Base-by-base conservation (phyloP, 1,140 invertebrate genomes). In the Drosophila nannoptera region DNA sequence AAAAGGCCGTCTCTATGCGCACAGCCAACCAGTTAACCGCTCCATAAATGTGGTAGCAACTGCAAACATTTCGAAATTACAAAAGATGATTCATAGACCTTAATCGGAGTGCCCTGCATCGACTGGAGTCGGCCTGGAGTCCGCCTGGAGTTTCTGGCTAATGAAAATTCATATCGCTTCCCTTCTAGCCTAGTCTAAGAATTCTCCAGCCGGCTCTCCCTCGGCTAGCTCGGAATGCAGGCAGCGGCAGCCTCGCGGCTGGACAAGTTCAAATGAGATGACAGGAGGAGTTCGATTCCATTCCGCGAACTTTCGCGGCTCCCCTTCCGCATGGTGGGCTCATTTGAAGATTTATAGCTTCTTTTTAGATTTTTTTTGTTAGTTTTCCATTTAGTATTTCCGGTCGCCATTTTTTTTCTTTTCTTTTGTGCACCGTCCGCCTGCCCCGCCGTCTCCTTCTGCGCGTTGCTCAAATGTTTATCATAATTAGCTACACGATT, bases 401-500 rank as follows among this genome's bases (percentile, higher is more conserved):
- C 76, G 76, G 48, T 65, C 59, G 48, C 29, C 38, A 59, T 36
- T 48, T 59, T 50, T 70, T 38, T 36, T 61, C 22, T 49, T 7
- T 50, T 12, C 12, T 33, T 50, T 42, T 61, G 14, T 60, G n/a
- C n/a, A n/a, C n/a, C n/a, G n/a, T 43, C 2, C 40, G 55, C 46
- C 56, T 64, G 45, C 56, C 33, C n/a, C 59, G 43, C 4, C 38
- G 53, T 78, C 64, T 61, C 42, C 56, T 61, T 42, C 56, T 33
- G n/a, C 62, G 38, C 2, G 33, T 58, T 78, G 56, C 58, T 46
- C 43, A 53, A 82, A 70, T 74, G 81, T 77, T 84, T 84, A 86
- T 76, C 81, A 84, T 84, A 84, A 84, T 84, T 84, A 84, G 77
- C 69, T 68, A 71, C 69, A 86, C 77, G 71, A 75, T 77, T 86